phyloP scores from a whole-genome alignment of 2,888 invertebrate species.

The Drosophila setosimentum region DNA sequence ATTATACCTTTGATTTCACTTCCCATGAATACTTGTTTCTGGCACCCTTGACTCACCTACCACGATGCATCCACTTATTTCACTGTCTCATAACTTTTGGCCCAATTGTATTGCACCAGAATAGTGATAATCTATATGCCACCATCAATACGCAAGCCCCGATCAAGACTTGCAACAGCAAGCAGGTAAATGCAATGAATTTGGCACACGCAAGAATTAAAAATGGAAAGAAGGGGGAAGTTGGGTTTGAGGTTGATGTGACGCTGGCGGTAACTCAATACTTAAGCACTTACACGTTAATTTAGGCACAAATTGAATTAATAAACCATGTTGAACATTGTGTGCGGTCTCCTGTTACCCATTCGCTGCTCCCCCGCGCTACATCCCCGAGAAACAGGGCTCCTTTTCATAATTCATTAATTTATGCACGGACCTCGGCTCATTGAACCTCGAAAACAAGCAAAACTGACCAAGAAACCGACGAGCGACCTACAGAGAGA shows the following conservation, averaged over 20 bases:
- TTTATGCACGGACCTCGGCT: conserved; percentile 82
- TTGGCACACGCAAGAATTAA: conserved; percentile 62
- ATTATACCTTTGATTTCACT: neutral
- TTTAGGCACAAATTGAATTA: conserved; percentile 86
- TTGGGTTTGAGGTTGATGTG: conserved; percentile 28
- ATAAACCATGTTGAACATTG: conserved; percentile 85
- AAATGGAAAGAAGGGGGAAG: conserved; percentile 9
- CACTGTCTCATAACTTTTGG: neutral
- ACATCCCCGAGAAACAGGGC: conserved; percentile 45
- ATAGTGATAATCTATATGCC: conserved; percentile 70
- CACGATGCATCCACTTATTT: neutral
- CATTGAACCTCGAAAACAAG: conserved; percentile 76
- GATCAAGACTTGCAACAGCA: conserved; percentile 35
- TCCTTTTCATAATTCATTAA: conserved; percentile 83
- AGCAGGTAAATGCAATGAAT: conserved; percentile 35
- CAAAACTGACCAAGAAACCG: conserved; percentile 36
- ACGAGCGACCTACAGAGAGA: conserved; percentile 10
- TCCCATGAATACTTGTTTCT: neutral
- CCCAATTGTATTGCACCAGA: conserved; percentile 44
- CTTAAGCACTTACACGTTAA: conserved; percentile 85
- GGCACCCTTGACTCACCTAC: neutral
- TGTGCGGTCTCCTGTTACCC: conserved; percentile 83
- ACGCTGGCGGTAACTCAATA: conserved; percentile 78
- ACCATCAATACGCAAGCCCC: conserved; percentile 76
- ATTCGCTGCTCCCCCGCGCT: neutral